Percentiles rank a stretch among this genome's conserved stretches.
phyloP scores from a whole-genome alignment of 2,888 invertebrate genomes.

The Stratiomys singularior region DNA sequence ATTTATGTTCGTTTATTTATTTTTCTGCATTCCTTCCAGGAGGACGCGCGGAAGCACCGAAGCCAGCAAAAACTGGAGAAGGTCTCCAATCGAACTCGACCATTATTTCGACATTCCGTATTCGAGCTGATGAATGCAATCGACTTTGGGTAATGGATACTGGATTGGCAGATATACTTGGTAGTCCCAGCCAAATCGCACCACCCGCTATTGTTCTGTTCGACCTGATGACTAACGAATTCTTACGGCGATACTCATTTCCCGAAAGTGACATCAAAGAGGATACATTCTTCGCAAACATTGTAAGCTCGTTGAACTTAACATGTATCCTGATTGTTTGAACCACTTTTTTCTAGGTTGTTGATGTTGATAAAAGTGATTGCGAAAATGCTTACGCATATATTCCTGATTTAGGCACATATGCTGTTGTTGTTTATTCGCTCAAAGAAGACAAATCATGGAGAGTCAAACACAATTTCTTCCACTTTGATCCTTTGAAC shows the following conservation, averaged over 20 bases:
- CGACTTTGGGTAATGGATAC: conserved; percentile 86
- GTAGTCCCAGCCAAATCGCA: conserved; percentile 71
- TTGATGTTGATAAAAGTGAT: conserved; percentile 75
- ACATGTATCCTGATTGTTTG: neutral
- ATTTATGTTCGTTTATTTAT: no score
- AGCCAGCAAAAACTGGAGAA: conserved; percentile 64
- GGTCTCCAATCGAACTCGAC: conserved; percentile 70
- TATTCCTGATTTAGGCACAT: conserved; percentile 79
- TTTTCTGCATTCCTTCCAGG: conserved; percentile 55
- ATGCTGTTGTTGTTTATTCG: conserved; percentile 82
- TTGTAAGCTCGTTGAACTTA: conserved; percentile 67
- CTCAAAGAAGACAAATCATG: conserved; percentile 79
- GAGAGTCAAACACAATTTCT: conserved; percentile 83
- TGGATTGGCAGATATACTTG: conserved; percentile 79
- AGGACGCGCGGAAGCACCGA: conserved; percentile 61
- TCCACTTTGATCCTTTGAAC: conserved; percentile 83
- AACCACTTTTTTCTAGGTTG: conserved; percentile 66
- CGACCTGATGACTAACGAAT: conserved; percentile 79
- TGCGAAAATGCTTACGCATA: conserved; percentile 83
- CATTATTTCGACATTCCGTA: conserved; percentile 78
- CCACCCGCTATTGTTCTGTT: conserved; percentile 76
- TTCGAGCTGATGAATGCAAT: conserved; percentile 79
- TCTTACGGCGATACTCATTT: conserved; percentile 76
- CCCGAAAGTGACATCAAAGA: conserved; percentile 76
- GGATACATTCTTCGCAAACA: conserved; percentile 83